A percentile compares a stretch with the other conserved stretches of the same genome.
Conservation (phyloP, 2,113 vertebrate genomes). For the Riparia riparia region DNA sequence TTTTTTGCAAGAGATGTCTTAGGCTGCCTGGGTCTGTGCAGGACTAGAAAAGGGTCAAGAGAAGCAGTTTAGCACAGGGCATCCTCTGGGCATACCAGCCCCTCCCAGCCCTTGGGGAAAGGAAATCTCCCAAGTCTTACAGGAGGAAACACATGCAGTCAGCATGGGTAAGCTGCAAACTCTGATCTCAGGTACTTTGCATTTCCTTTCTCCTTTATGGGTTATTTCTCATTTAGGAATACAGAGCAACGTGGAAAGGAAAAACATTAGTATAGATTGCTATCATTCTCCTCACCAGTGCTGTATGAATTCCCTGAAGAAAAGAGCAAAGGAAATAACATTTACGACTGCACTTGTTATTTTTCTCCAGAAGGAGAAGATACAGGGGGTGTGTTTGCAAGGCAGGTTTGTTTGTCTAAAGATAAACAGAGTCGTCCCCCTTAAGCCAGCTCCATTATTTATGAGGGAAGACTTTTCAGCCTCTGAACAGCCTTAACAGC, state of each 20-base stretch:
- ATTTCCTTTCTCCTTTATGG: not conserved
- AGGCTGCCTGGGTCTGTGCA: rapidly evolving
- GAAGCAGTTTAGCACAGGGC: not conserved
- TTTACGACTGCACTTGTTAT: not conserved
- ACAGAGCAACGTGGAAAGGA: not conserved
- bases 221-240: not conserved
- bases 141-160: not conserved
- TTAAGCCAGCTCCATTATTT: constrained; percentile 24
- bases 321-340: not conserved
- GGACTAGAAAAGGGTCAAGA: not conserved
- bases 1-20: not conserved
- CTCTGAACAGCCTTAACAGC: not conserved
- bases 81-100: rapidly evolving
- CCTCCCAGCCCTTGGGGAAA: not conserved
- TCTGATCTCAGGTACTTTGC: not conserved
- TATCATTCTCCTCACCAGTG: not conserved
- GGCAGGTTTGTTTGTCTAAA: not conserved
- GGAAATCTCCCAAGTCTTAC: rapidly evolving
- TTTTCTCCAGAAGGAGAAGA: not conserved
- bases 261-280: not conserved
- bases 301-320: not conserved
- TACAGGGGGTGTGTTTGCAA: not conserved
- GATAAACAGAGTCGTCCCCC: not conserved
- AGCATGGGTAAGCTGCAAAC: not conserved
- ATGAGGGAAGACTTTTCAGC: constrained; percentile 30